These are phyloP conservation scores for Rallus limicola DNA, from an alignment of 2,113 vertebrate species.

Conservation along the genomic window DNA sequence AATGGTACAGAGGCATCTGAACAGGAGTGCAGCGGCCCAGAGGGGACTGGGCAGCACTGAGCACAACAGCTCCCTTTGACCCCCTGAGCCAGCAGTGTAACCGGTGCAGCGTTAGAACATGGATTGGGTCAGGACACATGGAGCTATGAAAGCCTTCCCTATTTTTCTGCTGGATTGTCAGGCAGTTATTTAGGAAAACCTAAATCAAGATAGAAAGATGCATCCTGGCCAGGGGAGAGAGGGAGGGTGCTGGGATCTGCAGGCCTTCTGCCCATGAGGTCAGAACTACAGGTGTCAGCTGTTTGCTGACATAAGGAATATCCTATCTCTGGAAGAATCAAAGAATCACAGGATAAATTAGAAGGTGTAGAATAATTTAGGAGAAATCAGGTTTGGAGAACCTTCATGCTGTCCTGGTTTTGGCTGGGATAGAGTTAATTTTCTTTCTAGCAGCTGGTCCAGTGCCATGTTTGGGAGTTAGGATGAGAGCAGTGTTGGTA, in stretches of 20 bases:
- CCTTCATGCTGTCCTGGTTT: background rate
- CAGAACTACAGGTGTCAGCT: background rate
- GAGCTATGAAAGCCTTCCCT: background rate
- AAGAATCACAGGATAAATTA: background rate
- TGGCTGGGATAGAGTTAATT: no score
- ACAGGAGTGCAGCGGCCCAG: background rate
- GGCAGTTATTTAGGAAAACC: background rate
- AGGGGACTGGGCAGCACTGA: background rate
- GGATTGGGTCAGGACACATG: background rate
- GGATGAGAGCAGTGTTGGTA: no score
- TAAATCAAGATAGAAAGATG: background rate
- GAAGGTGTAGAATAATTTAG: background rate
- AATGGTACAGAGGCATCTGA: background rate
- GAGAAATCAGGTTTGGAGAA: background rate
- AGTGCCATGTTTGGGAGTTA: no score
- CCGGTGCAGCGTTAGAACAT: background rate
- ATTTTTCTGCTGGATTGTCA: background rate
- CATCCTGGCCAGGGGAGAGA: background rate
- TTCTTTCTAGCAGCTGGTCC: no score
- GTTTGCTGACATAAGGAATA: background rate
- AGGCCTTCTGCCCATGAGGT: background rate
- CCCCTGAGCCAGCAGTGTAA: background rate
- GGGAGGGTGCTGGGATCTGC: background rate
- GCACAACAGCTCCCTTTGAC: background rate
- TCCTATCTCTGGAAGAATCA: background rate